These are phyloP conservation scores for Hermodice carunculata DNA, from an alignment of 2,888 invertebrate species.

Conservation along the genomic window DNA sequence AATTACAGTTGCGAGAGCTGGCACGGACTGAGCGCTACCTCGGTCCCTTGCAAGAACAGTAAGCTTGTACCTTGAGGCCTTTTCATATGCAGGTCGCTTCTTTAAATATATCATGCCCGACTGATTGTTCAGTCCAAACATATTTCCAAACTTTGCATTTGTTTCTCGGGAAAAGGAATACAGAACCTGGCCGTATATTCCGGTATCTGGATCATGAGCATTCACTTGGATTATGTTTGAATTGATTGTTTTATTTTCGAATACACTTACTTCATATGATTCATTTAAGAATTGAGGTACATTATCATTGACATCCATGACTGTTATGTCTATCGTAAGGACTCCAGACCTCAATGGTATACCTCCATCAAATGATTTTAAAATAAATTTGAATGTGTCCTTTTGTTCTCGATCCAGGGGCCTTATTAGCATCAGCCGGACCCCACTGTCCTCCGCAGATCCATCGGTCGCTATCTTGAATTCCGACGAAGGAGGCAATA, in stretches of 20 bases:
- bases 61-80: conserved; percentile 1
- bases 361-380: conserved; percentile 10
- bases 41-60: conserved; percentile 4
- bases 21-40: conserved; percentile 7
- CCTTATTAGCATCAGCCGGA: conserved; percentile 9
- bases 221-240: conserved; percentile 9
- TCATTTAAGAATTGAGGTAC: conserved; percentile 15
- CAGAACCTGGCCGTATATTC: conserved; percentile 17
- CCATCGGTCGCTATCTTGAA: conserved; percentile 13
- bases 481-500: conserved; percentile 1
- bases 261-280: conserved; percentile 10
- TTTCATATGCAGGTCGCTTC: conserved; percentile 12
- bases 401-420: conserved; percentile 8
- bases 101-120: conserved; percentile 12
- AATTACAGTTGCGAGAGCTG: conserved; percentile 7
- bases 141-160: background rate
- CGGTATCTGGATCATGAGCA: conserved; percentile 26
- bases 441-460: conserved; percentile 45
- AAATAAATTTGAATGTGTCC: background rate
- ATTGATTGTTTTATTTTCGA: conserved; percentile 2
- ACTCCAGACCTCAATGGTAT: conserved; percentile 1
- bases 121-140: conserved; percentile 8
- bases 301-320: conserved; percentile 21
- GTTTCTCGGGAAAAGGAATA: conserved; percentile 17
- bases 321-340: conserved; percentile 16